Base-by-base conservation (phyloP, 2,888 invertebrate genomes). In the Andrena trimmerana region DNA sequence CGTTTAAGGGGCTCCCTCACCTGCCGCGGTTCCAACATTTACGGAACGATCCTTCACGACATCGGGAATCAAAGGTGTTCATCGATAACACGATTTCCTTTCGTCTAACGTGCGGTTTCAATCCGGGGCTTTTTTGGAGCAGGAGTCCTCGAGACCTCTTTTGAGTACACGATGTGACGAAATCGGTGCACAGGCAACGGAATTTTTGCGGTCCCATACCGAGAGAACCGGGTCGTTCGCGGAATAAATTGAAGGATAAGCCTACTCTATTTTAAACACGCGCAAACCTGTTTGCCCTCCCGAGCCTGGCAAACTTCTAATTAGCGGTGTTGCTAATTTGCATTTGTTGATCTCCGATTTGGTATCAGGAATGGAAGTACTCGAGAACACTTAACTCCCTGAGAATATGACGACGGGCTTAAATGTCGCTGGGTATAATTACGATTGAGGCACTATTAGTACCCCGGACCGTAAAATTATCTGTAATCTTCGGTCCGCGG, bases 61-160 rank as follows among this genome's bases (percentile, higher is more conserved):
- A 66, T 50, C 75, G 83, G 86, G 88, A 88, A 87, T 62, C 60
- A 63, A 79, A 63, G 59, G 36, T 63, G 54, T 69, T 76, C 71
- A 42, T 78, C 79, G 81, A 76, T 73, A 73, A 78, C 69, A 77
- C 78, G 79, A 83, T 83, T 89, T 78, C 84, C 84, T 78, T 83
- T 78, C 78, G 69, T 78, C 42, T 59, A 50, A 66, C 66, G 33
- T 16, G 20, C 24, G 67, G 73, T 66, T 50, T 42, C 60, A 70
- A 73, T 50, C 66, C 63, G 29, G 27, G 4, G 24, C 57, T 27
- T 57, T 57, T 57, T 24, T 1, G 10, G 27, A 1, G 8, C 24
- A 27, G 8, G 13, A 48, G 16, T 33, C 57, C 27, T 27, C 24
- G 8, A 57, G 10, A 4, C 4, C 24, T 10, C 3, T 13, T 27